phyloP scores from a whole-genome alignment of 2,797 vertebrate species.

The Dromococcyx pavoninus region DNA sequence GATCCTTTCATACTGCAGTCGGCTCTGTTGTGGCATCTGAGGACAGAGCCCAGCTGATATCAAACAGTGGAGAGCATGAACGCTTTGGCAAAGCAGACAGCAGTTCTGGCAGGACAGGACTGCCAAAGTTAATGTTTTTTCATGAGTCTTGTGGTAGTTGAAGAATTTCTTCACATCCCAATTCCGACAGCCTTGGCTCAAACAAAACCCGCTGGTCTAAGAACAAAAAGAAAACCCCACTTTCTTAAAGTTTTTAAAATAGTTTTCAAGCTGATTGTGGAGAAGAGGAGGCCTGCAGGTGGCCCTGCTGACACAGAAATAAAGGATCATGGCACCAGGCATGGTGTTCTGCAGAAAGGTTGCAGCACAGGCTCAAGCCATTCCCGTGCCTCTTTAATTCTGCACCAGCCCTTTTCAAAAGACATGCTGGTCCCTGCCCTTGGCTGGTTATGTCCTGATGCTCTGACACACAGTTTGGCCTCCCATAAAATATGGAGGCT shows the following conservation, averaged over 20 bases:
- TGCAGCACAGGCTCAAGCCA: neutral
- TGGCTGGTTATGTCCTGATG: too few species aligned
- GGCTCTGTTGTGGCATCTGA: neutral
- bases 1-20: neutral
- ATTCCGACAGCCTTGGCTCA: neutral
- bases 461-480: too few species aligned
- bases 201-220: neutral
- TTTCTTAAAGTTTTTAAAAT: neutral
- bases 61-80: neutral
- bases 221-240: neutral
- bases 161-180: neutral
- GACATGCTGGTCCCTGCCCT: neutral
- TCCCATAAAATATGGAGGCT: neutral
- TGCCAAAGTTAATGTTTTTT: neutral
- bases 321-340: neutral
- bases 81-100: neutral
- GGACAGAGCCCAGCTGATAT: neutral
- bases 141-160: neutral
- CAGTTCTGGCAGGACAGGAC: neutral
- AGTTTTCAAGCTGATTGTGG: neutral
- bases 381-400: neutral
- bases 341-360: neutral
- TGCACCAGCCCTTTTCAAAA: neutral
- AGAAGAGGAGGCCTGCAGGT: conserved; percentile 27
- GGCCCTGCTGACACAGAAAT: conserved; percentile 40